Base-by-base conservation (phyloP, 2,888 invertebrate species). In the Ariolimax columbianus region DNA sequence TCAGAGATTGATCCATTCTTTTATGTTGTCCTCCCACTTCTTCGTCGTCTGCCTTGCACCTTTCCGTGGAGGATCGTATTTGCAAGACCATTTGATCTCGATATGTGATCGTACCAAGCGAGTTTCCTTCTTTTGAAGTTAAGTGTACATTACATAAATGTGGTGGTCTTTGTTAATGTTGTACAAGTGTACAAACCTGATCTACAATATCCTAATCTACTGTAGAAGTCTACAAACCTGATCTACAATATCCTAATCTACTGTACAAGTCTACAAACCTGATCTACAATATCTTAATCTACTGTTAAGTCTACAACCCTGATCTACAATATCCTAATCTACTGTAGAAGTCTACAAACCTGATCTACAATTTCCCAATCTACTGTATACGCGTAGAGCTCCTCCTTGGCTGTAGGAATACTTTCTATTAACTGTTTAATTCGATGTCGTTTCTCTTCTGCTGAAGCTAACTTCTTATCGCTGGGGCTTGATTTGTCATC, bases 361-460 rank as follows among this genome's bases (percentile, higher is more conserved):
- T 95, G 95, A 93, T 97, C 96, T 70, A 97, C 96, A 89, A 97
- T 96, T 86, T 96, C 96, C 97, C 98, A 98, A 94, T 99, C 98
- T 82, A 99, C 96, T 91, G 97, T 96, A 95, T 97, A 99, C 89
- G 97, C 97, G 95, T 99, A 99, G 89, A 99, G 96, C 92, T 98
- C 98, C 88, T 97, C 97, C 95, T 99, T 99, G 93, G 97, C 98
- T 17, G 99, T 99, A 86, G 99, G 99, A 93, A 99, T 99, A 95
- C 97, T 97, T 94, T 99, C 99, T 93, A 99, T 99, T 90, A 99
- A 96, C 88, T 97, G 97, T 95, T 99, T 99, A 91, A 99, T 98
- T 94, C 98, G 97, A 92, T 97, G 97, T 85, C 98, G 95, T 94
- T 99, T 99, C 94, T 99, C 99, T 94, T 99, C 99, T 86, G 93